phyloP scores from a whole-genome alignment of 1,140 invertebrate species.

The Ylistrum balloti region DNA sequence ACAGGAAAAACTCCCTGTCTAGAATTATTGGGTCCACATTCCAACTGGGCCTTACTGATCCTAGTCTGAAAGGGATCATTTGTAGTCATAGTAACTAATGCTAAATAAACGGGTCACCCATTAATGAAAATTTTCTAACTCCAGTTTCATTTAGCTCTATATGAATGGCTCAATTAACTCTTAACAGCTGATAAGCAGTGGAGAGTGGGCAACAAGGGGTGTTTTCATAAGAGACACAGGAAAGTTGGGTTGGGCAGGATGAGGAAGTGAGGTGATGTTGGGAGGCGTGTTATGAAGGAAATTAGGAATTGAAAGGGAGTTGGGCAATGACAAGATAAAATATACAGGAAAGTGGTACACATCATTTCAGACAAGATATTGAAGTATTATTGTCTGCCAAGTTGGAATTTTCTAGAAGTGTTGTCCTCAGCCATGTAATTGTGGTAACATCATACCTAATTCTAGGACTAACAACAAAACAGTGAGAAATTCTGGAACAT shows the following conservation, averaged over 20 bases:
- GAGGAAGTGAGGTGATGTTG: too few species aligned
- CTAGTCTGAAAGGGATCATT: neutral
- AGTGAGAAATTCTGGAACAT: neutral
- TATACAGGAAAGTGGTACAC: too few species aligned
- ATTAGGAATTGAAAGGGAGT: too few species aligned
- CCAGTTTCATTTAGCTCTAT: neutral
- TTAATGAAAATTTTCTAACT: neutral
- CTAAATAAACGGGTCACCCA: neutral
- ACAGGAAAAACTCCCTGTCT: too few species aligned
- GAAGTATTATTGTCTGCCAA: too few species aligned
- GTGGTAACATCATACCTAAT: too few species aligned
- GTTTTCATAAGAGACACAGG: neutral
- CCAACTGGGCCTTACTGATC: neutral
- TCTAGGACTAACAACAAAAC: neutral
- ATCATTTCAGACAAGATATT: too few species aligned
- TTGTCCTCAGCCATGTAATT: too few species aligned
- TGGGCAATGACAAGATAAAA: too few species aligned
- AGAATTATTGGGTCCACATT: neutral
- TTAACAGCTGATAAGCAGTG: neutral
- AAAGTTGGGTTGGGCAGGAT: too few species aligned
- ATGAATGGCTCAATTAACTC: constrained; percentile 9
- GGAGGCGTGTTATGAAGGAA: too few species aligned
- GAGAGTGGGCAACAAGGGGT: neutral
- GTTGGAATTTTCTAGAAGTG: too few species aligned
- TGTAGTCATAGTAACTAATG: neutral